Evolutionary conservation across 2,113 vertebrate species (phyloP).

Genomic region (Lota lota): DNA sequence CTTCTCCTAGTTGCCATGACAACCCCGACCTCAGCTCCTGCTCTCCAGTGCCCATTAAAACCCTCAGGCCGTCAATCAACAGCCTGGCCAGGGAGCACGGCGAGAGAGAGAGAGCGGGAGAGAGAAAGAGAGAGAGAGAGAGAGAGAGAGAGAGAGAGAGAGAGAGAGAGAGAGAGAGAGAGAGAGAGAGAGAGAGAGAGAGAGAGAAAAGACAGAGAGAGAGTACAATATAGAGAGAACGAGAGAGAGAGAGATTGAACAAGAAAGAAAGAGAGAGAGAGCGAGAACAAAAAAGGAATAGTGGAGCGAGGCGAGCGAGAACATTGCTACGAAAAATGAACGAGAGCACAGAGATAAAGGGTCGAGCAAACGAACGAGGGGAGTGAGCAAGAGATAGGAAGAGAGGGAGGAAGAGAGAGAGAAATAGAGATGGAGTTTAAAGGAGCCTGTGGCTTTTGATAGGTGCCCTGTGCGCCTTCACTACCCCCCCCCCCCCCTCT

Average conservation of each 20-base stretch:
- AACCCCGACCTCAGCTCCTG: slow-evolving; percentile 80
- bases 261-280: slow-evolving; percentile 21
- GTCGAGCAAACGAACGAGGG: slow-evolving; percentile 11
- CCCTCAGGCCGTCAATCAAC: slow-evolving; percentile 84
- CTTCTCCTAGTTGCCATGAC: slow-evolving; percentile 81
- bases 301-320: too few relatives aligned
- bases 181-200: slow-evolving; percentile 1
- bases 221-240: slow-evolving; percentile 9
- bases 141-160: slow-evolving; percentile 15
- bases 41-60: slow-evolving; percentile 84
- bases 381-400: slow-evolving; percentile 26
- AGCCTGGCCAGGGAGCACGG: slow-evolving; percentile 64
- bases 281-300: too few relatives aligned
- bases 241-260: slow-evolving; percentile 5
- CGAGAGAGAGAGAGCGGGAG: slow-evolving; percentile 19
- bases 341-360: slow-evolving; percentile 21
- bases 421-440: slow-evolving; percentile 58
- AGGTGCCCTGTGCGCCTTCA: slow-evolving; percentile 60
- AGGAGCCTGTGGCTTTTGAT: slow-evolving; percentile 71
- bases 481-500: slow-evolving; percentile 50
- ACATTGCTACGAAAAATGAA: neutral
- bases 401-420: slow-evolving; percentile 10
- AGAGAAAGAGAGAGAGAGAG: slow-evolving; percentile 8
- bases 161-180: neutral
- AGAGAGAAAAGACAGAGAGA: neutral